phyloP scores from a whole-genome alignment of 2,113 vertebrate species.

The Ctenodactylus gundi region DNA sequence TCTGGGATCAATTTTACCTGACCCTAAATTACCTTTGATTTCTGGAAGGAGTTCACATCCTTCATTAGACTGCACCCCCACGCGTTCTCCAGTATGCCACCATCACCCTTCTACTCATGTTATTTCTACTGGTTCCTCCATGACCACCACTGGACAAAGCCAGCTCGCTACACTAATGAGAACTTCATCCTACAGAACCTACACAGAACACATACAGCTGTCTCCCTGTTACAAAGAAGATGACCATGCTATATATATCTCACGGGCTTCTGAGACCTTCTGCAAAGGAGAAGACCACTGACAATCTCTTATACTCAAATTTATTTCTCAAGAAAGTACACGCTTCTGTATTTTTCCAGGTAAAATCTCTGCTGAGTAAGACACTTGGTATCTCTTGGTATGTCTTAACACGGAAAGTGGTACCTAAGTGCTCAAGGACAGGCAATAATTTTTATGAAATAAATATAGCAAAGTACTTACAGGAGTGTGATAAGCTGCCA shows the following conservation, averaged over 20 bases:
- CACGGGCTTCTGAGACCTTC: not conserved
- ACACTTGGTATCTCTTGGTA: not conserved
- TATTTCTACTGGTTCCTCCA: not conserved
- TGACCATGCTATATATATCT: not conserved
- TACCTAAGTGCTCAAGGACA: not conserved
- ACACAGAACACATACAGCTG: not conserved
- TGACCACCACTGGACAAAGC: not conserved
- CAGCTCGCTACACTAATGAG: not conserved
- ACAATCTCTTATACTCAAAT: not conserved
- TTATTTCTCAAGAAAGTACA: not conserved
- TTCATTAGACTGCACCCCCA: not conserved
- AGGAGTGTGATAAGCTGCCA: not conserved
- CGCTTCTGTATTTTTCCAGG: slow-evolving; percentile 11
- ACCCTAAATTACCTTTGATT: not conserved
- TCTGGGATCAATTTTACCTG: not conserved
- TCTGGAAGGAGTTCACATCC: not conserved
- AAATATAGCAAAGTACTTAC: not conserved
- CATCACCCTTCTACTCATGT: not conserved
- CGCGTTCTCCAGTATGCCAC: not conserved
- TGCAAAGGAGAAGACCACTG: not conserved
- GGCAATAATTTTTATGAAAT: slow-evolving; percentile 2
- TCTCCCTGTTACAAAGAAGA: not conserved
- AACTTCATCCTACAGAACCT: not conserved
- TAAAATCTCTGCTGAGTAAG: slow-evolving; percentile 11
- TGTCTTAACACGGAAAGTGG: not conserved